Conservation (phyloP, 2,113 vertebrate species). For the Piprites chloris region DNA sequence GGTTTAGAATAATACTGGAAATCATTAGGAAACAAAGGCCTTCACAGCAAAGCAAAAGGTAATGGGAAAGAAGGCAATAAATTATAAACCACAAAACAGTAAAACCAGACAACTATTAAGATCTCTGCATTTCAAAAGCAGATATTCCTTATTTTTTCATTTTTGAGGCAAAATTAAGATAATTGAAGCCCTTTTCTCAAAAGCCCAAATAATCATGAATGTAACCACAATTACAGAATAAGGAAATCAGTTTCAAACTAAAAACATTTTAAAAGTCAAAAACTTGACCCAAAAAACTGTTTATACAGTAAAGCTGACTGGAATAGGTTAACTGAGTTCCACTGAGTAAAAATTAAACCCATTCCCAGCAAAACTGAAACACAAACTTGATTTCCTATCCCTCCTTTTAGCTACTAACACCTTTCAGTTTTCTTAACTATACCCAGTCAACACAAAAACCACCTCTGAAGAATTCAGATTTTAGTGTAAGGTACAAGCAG, state of each 20-base stretch:
- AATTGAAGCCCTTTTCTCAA: background rate
- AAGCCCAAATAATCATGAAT: background rate
- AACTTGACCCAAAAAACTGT: background rate
- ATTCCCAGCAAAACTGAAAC: background rate
- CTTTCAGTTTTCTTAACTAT: background rate
- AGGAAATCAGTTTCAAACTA: background rate
- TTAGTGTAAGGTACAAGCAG: background rate
- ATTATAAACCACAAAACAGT: fast-evolving
- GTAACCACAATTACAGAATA: background rate
- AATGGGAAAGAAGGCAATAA: background rate
- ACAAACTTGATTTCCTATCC: background rate
- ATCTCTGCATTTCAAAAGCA: background rate
- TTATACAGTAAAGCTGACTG: background rate
- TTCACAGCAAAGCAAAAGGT: background rate
- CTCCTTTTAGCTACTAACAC: background rate
- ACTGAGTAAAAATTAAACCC: background rate
- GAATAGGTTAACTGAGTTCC: background rate
- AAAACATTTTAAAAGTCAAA: background rate
- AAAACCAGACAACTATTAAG: background rate
- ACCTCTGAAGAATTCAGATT: background rate
- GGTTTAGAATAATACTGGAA: background rate
- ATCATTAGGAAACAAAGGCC: background rate
- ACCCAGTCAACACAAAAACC: background rate
- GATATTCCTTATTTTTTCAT: background rate
- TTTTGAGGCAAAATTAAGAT: background rate